A percentile compares a stretch with the other conserved stretches of the same genome.
phyloP scores from a whole-genome alignment of 2,888 invertebrate species.

The Dolomedes plantarius region DNA sequence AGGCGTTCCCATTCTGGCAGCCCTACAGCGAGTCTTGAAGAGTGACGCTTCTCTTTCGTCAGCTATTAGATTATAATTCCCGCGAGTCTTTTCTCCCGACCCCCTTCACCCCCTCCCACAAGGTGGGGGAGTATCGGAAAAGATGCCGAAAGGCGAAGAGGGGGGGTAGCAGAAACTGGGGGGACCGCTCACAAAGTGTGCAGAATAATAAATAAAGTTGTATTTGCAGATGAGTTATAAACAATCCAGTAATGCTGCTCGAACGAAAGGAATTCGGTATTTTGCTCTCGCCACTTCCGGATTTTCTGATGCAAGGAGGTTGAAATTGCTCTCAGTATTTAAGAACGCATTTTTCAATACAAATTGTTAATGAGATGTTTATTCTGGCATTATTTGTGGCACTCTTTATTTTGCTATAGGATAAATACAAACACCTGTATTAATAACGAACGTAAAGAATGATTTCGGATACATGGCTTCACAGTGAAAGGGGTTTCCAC shows the following conservation, averaged over 20 bases:
- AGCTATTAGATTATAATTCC: constrained; percentile 72
- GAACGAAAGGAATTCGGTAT: no score
- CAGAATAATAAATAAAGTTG: constrained; percentile 23
- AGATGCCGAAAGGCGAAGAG: constrained; percentile 60
- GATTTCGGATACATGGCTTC: no score
- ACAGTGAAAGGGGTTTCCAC: no score
- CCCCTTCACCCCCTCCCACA: background rate
- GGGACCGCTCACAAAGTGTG: constrained; percentile 45
- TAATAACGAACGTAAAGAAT: no score
- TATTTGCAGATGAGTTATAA: background rate
- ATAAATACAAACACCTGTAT: no score
- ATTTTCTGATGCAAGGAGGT: no score
- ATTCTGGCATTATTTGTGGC: no score
- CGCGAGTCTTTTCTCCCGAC: constrained; percentile 37
- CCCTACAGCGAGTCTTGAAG: constrained; percentile 54
- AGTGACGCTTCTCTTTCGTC: constrained; percentile 69
- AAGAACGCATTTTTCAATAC: no score
- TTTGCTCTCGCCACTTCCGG: background rate
- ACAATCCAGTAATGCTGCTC: background rate
- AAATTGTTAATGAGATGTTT: no score
- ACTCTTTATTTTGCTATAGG: no score
- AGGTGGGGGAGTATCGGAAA: constrained; percentile 66
- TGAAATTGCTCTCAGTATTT: no score
- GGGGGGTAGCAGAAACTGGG: constrained; percentile 15
- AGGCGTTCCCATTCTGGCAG: constrained; percentile 30